Evolutionary conservation across 2,888 invertebrate genomes (phyloP), one percentile per base, ranked within the genome.

Genomic region (Yponomeuta sedellus): DNA sequence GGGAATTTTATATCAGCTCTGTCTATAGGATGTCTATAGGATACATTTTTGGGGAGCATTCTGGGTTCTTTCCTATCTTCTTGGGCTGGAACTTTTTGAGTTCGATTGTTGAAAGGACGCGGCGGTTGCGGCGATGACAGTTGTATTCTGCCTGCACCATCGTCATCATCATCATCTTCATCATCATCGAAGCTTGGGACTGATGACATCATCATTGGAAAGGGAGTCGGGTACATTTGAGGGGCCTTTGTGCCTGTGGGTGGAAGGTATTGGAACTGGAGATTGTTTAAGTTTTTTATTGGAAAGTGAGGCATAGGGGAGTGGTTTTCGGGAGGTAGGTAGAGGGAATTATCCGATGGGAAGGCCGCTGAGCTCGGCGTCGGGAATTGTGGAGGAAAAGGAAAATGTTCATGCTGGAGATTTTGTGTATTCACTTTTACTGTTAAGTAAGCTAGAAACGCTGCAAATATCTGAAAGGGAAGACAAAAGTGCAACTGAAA

Each of bases 281-380:
- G 74, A 70, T 86, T 83, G 66, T 85, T 83, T 10, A 78, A 70
- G 72, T 83, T 82, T 68, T 86, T 89, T 61, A 84, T 75, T 52
- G 83, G 74, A 66, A 80, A 87, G 72, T 84, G 86, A 16, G 89
- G 87, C 20, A 81, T 71, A 34, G 83, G 72, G 10, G 85, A 85
- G 56, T 87, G 85, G 61, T 85, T 78, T 71, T 89, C 88, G 10
- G 86, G 86, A 39, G 88, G 85, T 61, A 90, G 77, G 71, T 86
- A 88, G 67, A 85, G 75, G 39, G 86, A 81, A 70, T 81, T 85
- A 63, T 88, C 88, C 20, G 87, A 80, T 22, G 82, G 74, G 70
- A 78, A 84, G 28, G 78, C 69, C 20, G 76, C 76, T 52, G 82
- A 73, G 69, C 74, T 79, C 11, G 79, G 76, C 20, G 79, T 75